phyloP scores from a whole-genome alignment of 2,797 vertebrate genomes.

The Typhlichthys subterraneus region DNA sequence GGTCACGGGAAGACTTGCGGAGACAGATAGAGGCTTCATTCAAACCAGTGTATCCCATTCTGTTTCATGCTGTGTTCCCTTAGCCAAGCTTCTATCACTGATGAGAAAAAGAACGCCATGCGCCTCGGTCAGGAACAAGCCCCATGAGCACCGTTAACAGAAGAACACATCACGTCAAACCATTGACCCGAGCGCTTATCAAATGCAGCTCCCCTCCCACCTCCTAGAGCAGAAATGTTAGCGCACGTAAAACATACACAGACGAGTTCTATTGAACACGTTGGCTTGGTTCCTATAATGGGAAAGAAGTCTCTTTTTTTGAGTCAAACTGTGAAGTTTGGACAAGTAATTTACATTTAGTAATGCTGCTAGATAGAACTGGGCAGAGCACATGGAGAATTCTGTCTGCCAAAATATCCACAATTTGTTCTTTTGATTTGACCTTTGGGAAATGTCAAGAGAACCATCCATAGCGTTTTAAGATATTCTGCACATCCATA shows the following conservation, averaged over 20 bases:
- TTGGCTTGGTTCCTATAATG: no score
- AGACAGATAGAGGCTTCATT: conserved; percentile 50
- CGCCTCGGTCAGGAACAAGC: conserved; percentile 49
- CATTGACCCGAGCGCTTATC: conserved; percentile 65
- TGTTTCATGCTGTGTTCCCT: conserved; percentile 63
- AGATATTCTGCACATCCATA: no score
- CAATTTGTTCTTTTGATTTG: no score
- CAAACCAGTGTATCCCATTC: conserved; percentile 61
- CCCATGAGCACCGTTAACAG: conserved; percentile 59
- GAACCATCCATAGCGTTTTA: no score
- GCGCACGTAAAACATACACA: conserved; percentile 11
- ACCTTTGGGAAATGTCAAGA: no score
- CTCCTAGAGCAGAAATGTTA: conserved; percentile 37
- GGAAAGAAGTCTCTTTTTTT: no score
- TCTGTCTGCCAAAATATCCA: not conserved
- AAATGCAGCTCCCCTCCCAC: conserved; percentile 49
- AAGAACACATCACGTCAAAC: conserved; percentile 68
- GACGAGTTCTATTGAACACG: no score
- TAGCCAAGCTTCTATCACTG: conserved; percentile 63
- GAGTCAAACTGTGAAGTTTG: no score
- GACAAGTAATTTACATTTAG: no score
- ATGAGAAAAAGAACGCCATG: conserved; percentile 56
- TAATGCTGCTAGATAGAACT: no score
- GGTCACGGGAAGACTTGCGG: conserved; percentile 32
- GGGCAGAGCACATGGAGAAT: no score